Percentiles rank a stretch among this genome's conserved stretches.
Evolutionary conservation across 2,888 invertebrate genomes (phyloP).

Genomic region (Sialis lutaria): DNA sequence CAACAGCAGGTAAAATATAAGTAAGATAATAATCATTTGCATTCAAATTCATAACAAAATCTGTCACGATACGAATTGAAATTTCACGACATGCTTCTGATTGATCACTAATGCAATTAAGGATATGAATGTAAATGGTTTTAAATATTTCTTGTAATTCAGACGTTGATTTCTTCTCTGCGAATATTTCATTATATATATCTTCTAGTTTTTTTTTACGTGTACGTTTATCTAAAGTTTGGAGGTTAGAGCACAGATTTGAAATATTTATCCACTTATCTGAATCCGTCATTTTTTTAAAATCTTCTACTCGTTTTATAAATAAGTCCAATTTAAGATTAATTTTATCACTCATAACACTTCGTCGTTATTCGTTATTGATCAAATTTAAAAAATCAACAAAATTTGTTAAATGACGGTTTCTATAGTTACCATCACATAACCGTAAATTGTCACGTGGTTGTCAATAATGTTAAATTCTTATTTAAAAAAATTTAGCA

Average conservation of each 20-base stretch:
- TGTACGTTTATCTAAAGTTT: slow-evolving; percentile 39
- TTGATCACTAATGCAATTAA: slow-evolving; percentile 33
- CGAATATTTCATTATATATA: slow-evolving; percentile 31
- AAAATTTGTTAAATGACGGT: no score
- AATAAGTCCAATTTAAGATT: not conserved
- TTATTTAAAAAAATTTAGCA: no score
- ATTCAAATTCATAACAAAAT: slow-evolving; percentile 37
- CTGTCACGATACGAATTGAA: slow-evolving; percentile 34
- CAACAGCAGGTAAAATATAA: slow-evolving; percentile 56
- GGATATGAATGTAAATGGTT: slow-evolving; percentile 25
- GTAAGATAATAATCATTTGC: slow-evolving; percentile 55
- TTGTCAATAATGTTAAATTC: no score
- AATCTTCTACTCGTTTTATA: not conserved
- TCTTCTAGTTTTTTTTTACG: slow-evolving; percentile 37
- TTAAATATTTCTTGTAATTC: slow-evolving; percentile 23
- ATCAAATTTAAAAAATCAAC: no score
- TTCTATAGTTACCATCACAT: no score
- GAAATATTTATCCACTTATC: not conserved
- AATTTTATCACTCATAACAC: no score
- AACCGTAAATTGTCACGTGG: no score
- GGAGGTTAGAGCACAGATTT: slow-evolving; percentile 23
- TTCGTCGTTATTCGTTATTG: no score
- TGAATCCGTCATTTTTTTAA: not conserved
- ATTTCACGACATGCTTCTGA: slow-evolving; percentile 45
- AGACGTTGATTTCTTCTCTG: slow-evolving; percentile 25